Evolutionary conservation across 2,113 vertebrate genomes (phyloP).

Genomic region (Ciconia maguari): DNA sequence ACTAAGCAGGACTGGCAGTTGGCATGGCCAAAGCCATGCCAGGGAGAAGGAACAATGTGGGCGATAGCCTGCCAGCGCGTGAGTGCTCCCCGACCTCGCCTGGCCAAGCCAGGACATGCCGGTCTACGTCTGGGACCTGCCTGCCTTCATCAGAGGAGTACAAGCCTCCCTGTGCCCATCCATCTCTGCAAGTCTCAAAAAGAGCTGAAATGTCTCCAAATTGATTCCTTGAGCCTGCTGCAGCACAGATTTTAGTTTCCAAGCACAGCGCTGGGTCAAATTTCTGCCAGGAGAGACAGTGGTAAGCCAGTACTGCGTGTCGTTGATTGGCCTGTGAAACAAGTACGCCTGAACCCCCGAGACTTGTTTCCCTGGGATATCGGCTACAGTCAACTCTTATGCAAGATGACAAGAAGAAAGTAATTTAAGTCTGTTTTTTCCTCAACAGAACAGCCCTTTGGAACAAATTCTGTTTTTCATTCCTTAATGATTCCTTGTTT

Average conservation of each 20-base stretch:
- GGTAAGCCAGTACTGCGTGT: fast-evolving
- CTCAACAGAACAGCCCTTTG: not conserved
- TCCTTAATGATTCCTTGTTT: not conserved
- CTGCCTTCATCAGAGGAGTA: fast-evolving
- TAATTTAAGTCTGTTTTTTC: not conserved
- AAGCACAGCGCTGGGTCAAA: not conserved
- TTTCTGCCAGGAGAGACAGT: not conserved
- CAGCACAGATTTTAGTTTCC: not conserved
- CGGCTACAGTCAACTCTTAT: not conserved
- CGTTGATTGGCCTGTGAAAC: not conserved
- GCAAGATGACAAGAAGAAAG: not conserved
- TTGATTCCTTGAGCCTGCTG: not conserved
- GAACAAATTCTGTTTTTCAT: not conserved
- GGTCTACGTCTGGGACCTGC: fast-evolving
- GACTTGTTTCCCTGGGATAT: not conserved
- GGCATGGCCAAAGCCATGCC: not conserved
- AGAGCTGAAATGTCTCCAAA: not conserved
- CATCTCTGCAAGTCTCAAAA: fast-evolving
- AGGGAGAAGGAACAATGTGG: fast-evolving
- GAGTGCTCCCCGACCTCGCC: not conserved
- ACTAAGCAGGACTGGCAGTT: not conserved
- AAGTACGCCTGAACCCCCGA: not conserved
- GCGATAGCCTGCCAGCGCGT: fast-evolving
- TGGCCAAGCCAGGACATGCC: not conserved
- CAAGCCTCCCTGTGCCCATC: fast-evolving